phyloP scores from a whole-genome alignment of 1,140 invertebrate genomes.

The Zaprionus davidi region DNA sequence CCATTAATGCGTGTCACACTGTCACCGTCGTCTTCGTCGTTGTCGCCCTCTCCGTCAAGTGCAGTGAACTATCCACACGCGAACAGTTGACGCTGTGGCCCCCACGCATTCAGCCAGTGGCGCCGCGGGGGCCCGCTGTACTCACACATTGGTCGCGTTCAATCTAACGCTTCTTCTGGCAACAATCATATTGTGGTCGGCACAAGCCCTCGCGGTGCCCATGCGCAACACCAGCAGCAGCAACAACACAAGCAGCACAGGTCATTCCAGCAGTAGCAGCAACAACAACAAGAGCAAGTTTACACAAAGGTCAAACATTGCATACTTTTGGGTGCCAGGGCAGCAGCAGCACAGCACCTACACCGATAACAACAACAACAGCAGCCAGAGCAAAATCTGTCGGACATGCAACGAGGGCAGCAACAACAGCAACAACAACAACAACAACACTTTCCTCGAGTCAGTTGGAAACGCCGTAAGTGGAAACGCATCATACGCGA shows the following conservation, averaged over 20 bases:
- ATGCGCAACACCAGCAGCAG: constrained; percentile 53
- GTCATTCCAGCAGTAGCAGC: constrained; percentile 22
- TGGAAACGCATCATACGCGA: constrained; percentile 11
- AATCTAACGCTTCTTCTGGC: constrained; percentile 60
- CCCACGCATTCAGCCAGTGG: constrained; percentile 82
- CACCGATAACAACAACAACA: constrained; percentile 11
- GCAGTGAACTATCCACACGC: constrained; percentile 70
- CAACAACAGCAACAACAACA: constrained; percentile 15
- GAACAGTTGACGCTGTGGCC: constrained; percentile 81
- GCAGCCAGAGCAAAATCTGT: constrained; percentile 33
- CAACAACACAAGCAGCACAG: constrained; percentile 16
- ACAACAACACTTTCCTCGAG: constrained; percentile 25
- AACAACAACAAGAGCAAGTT: not conserved
- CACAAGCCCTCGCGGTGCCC: constrained; percentile 82
- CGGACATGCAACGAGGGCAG: constrained; percentile 58
- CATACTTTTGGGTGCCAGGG: constrained; percentile 57
- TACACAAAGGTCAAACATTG: constrained; percentile 31
- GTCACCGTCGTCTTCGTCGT: not conserved
- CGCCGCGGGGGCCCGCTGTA: constrained; percentile 83
- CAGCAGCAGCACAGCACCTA: constrained; percentile 19
- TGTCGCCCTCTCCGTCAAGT: not conserved
- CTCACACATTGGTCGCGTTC: constrained; percentile 64
- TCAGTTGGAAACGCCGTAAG: constrained; percentile 54
- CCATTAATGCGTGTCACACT: constrained; percentile 11
- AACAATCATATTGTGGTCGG: constrained; percentile 68